Base-by-base conservation (phyloP, 1,140 invertebrate genomes). In the Platyura marginata region DNA sequence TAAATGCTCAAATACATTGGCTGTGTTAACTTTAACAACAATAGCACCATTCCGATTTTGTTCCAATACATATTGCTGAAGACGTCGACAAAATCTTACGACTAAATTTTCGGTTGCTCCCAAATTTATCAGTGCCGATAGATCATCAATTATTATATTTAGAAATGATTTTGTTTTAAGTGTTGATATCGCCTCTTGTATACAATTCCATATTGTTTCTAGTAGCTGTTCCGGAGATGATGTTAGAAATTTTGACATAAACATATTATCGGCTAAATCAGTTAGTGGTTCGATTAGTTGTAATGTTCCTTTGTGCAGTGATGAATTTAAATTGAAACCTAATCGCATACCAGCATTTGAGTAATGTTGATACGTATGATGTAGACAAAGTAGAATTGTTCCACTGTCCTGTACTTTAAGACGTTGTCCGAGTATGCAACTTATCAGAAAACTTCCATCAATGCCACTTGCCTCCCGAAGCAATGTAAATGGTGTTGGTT, bases 291-390 rank as follows among this genome's bases (percentile, higher is more conserved):
- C 72, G 32, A 71, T 67, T 43, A 75, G 64, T 35, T 62, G 54
- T 9, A 78, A 53, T 11, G 64, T 56, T 2, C 62, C 68, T 41
- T 67, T 59, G 15, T 72, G 67, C 42, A 69, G 56, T 47, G 71
- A 56, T 42, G 68, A 65, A 23, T 68, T 64, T 20, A 80, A 59
- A 56, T 81, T 78, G 49, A 79, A 79, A 21, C 77, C 77, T 49
- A 81, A 62, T 52, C 77, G 75, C 52, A 75, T 70, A n/a, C 77
- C 74, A 41, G 80, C 66, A 58, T 72, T 76, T 40, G 79, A 71
- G 50, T 80, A 82, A 53, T 82, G 79, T 20, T 68, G 63, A 39
- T 79, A 64, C 4, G 74, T 73, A 47, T 80, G 78, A 48, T 82
- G 79, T 47, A 77, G 68, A 41, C 72, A 69, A 43, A 81, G 63